Evolutionary conservation across 2,113 vertebrate genomes (phyloP).

Genomic region (Uropsilus gracilis): DNA sequence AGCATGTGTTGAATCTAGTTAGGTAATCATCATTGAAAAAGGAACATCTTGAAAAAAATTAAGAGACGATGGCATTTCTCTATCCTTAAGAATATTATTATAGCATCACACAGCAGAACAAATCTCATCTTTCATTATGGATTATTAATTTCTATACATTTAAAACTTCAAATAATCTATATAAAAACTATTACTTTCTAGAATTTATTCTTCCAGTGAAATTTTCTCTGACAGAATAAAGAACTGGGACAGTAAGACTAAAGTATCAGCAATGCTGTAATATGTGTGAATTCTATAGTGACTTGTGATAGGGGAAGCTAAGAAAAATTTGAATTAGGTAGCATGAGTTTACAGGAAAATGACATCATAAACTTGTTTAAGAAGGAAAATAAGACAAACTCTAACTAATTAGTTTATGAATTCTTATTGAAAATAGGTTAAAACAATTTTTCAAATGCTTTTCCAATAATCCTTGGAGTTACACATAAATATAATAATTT

Average conservation of each 20-base stretch:
- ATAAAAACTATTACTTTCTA: background rate
- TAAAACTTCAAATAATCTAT: background rate
- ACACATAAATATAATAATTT: background rate
- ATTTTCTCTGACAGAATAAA: background rate
- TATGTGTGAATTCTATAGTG: background rate
- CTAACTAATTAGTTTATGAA: background rate
- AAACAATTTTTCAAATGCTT: background rate
- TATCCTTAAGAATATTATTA: background rate
- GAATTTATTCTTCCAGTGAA: background rate
- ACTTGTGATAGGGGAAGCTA: background rate
- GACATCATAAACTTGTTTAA: background rate
- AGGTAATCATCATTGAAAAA: background rate
- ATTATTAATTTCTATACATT: slow-evolving; percentile 26
- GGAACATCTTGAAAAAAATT: background rate
- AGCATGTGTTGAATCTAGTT: background rate
- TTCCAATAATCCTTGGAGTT: slow-evolving; percentile 10
- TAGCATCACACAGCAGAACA: background rate
- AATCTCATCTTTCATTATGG: background rate
- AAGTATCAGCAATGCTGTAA: background rate
- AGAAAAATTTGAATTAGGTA: background rate
- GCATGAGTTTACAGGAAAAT: background rate
- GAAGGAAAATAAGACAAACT: background rate
- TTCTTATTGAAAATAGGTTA: background rate
- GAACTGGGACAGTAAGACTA: background rate
- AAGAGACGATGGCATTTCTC: background rate